Evolutionary conservation across 2,888 invertebrate genomes (phyloP), one percentile per base, ranked within the genome.

Genomic region (Coremacera marginata): DNA sequence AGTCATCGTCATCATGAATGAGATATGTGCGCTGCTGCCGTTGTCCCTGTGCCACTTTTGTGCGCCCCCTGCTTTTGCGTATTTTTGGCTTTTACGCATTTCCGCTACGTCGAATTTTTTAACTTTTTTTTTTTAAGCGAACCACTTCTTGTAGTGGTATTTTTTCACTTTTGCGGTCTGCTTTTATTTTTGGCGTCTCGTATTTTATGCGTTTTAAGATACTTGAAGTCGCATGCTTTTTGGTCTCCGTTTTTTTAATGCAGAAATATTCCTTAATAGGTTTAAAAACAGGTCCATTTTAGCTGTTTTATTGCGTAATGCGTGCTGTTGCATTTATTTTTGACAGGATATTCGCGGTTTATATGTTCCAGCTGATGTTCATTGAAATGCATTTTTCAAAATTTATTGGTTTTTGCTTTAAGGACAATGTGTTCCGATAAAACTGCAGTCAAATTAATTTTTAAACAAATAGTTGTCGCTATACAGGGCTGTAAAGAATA

Each of bases 11-110:
- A 27, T 60, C 27, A 60, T 60, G 60, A 60, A 60, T 60, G 60
- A 60, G 60, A 60, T 27, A 27, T 60, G 60, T 27, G 16, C 60
- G 25, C 27, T 44, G 44, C 44, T 44, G 44, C 44, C 14, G 44
- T 44, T 44, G 25, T 60, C 27, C 27, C 9, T 60, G 60, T 60
- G 19, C 22, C 60, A 60, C 60, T 60, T 60, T 27, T 27, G 27
- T 25, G 25, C 25, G 25, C 27, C 27, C 49, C 14, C 68, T 68
- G 68, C 68, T n/a, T 14, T 68, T 68, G 44, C 44, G 44, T 14
- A 44, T 44, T 60, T 71, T 71, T 60, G 19, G 60, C 57, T 57
- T 37, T 71, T 60, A 60, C 70, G 70, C 55, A 70, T 70, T 55
- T 70, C 70, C 70, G 55, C 70, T 52, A 34, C 31, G 52, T 44